Evolutionary conservation across 2,888 invertebrate species (phyloP), one percentile per base, ranked within the genome.

Genomic region (Xylocampa areola): DNA sequence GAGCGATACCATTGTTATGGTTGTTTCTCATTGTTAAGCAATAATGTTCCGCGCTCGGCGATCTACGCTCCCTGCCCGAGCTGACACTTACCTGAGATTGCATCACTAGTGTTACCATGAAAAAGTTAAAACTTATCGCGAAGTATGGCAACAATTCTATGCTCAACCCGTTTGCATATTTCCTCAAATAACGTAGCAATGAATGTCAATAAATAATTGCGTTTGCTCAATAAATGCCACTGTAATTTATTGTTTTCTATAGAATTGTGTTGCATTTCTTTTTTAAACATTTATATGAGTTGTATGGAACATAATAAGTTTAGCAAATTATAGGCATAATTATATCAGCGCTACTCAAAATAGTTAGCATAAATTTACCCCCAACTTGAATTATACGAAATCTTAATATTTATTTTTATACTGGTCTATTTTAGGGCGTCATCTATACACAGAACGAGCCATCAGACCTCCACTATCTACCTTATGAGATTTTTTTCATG

Each of bases 41-140:
- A 66, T 62, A 62, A 61, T 50, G 47, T 44, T 53, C 76, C 66
- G 78, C 81, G 80, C 79, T 80, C 80, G 73, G 67, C 66, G 66
- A 52, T 41, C 49, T 44, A 68, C 82, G 76, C 80, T 80, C 83
- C 79, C 72, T 80, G 86, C 83, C 86, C 85, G 54, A 80, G 73
- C 80, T 71, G 67, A 16, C 59, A 60, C 47, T 49, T 54, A 25
- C 35, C 68, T 80, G 76, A 78, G 80, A 77, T 83, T 79, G 68
- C 68, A 32, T 33, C 35, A 19, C 23, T 17, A 39, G 58, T 68
- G 68, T 67, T 68, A 25, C 68, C 69, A 68, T 67, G 63, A 17
- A 45, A 36, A 60, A 37, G 5, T 14, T 11, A 40, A 7, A 8
- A 21, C 11, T 19, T 45, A 44, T 41, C 32, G 19, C 14, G 14